Base-by-base conservation (phyloP, 2,888 invertebrate species). In the Dynastes hyllus region DNA sequence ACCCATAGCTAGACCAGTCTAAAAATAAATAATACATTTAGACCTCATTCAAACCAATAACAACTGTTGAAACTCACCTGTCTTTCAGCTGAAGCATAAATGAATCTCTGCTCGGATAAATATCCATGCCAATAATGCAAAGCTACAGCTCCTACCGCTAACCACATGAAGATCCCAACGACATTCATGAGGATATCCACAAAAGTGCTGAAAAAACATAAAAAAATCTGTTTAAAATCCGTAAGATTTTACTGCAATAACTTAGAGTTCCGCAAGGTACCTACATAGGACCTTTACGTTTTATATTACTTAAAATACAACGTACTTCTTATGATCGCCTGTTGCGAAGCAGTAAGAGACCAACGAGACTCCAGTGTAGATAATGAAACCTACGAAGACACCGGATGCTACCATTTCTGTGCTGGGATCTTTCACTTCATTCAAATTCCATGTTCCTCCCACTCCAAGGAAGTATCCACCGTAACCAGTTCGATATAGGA, bases 61-160 rank as follows among this genome's bases (percentile, higher is more conserved):
- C 37, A 61, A 37, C 6, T 37, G 1, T 65, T 45, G 29, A 51
- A 76, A 16, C 81, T 84, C 84, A 89, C 89, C 91, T 95, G 94
- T 90, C 94, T 92, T 88, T 96, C 96, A 0, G 94, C 92, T 75
- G 94, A 93, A 1, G 94, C 93, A 83, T 93, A 92, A 80, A 93
- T 90, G 87, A 92, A 95, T 87, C 95, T 94, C 85, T 96, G 93
- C 86, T 96, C 95, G 22, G 93, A 92, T 88, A 94, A 93, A 89
- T 96, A 97, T 0, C 96, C 96, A 79, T 94, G 93, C 96, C 96
- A 97, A 89, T 96, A 97, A 89, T 96, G 96, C 27, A 96, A 91
- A 0, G 96, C 96, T 32, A 95, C 95, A 0, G 95, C 96, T 1
- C 96, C 96, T 65, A 96, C 95, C 0, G 95, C 95, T 16, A 96